A percentile compares a stretch with the other conserved stretches of the same genome.
phyloP scores from a whole-genome alignment of 2,797 vertebrate species.

The Pseudopleuronectes americanus region DNA sequence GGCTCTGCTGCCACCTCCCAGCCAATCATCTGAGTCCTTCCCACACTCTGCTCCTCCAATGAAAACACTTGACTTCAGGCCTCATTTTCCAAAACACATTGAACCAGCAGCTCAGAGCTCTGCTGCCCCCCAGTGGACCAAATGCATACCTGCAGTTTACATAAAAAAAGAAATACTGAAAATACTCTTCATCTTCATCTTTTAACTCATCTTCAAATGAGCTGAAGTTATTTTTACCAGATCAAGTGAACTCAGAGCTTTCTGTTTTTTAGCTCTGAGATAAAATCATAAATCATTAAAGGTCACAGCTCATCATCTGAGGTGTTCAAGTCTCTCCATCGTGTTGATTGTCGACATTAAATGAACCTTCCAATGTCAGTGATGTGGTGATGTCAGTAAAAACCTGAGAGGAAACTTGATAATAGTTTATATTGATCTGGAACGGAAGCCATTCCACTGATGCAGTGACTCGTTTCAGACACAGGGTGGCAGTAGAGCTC shows the following conservation, averaged over 20 bases:
- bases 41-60: background rate
- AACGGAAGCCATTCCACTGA: accelerated
- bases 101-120: background rate
- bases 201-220: no score
- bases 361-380: no score
- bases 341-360: no score
- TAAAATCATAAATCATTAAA: no score
- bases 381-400: no score
- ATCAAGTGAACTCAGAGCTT: background rate
- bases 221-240: no score
- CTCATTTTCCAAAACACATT: background rate
- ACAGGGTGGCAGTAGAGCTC: conserved; percentile 15
- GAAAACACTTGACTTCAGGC: background rate
- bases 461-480: conserved; percentile 2
- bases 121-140: conserved; percentile 34
- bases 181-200: no score
- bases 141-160: background rate
- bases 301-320: no score
- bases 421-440: no score
- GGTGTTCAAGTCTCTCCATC: no score
- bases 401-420: no score
- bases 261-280: background rate
- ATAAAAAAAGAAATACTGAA: background rate
- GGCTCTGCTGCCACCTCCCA: background rate
- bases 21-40: background rate